Evolutionary conservation across 1,140 invertebrate genomes (phyloP), one percentile per base, ranked within the genome.

Genomic region (Atta colombica): DNA sequence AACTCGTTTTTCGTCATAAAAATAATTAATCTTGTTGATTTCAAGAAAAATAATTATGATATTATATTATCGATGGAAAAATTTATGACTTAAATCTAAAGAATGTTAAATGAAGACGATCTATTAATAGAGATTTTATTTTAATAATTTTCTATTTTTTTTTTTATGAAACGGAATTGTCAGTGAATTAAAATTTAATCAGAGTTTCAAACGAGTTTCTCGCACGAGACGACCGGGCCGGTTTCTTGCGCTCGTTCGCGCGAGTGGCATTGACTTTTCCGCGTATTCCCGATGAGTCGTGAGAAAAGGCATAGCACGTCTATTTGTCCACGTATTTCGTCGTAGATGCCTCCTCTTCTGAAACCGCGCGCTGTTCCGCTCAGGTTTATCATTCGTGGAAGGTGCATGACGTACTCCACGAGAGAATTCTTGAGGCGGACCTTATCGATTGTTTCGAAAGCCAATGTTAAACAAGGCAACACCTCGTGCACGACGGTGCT

Each of bases 381-480:
- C 88, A 53, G 61, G 66, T 89, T 85, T 87, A 89, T 85, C 86
- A 60, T 90, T 90, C 89, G 86, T 85, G 75, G 89, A 90, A 90
- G 88, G 86, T 88, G 74, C 88, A 88, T 90, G 89, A 90, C 88
- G 89, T 90, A 90, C 86, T 21, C 14, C 31, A 51, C 16, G 21
- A 66, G 89, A 85, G 88, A 90, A 90, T 90, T 88, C 75, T 61
- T 71, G 25, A 80, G 51, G 63, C 58, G 51, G 51, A 75, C 61
- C 80, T 90, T 90, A 90, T 90, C 89, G 89, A 90, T 90, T 90
- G 80, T 85, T 85, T 90, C 75, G 69, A 88, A 75, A 90, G 63
- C 63, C 61, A 18, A 77, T 63, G 61, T 39, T 66, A 80, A 87
- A 89, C 58, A 25, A 21, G 49, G 58, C 58, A 21, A 25, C 61